A percentile compares a stretch with the other conserved stretches of the same genome.
phyloP scores from a whole-genome alignment of 2,797 vertebrate species.

The Hyperoplus immaculatus region DNA sequence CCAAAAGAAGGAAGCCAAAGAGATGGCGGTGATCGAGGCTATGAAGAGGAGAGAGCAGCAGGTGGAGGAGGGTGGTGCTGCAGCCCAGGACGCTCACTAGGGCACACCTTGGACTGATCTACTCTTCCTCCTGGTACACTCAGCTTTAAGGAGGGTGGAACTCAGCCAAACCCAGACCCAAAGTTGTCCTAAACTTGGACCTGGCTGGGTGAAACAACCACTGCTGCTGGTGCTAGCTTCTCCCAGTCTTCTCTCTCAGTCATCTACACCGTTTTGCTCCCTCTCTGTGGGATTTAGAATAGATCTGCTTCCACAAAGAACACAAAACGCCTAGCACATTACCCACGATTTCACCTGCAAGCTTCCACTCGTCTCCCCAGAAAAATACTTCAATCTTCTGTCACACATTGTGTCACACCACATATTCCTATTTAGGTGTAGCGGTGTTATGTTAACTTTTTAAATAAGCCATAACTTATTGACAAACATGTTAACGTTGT shows the following conservation, averaged over 20 bases:
- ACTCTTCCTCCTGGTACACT: slow-evolving; percentile 22
- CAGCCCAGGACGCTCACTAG: slow-evolving; percentile 50
- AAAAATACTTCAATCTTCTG: slow-evolving; percentile 22
- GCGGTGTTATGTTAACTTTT: slow-evolving; percentile 19
- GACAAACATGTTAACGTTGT: slow-evolving; percentile 19
- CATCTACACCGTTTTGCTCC: slow-evolving; percentile 12
- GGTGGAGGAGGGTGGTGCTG: slow-evolving; percentile 56
- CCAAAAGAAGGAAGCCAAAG: slow-evolving; percentile 97
- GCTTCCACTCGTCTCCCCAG: slow-evolving; percentile 28
- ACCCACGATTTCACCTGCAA: neutral
- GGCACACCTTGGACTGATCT: slow-evolving; percentile 13
- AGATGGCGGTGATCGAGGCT: slow-evolving; percentile 92
- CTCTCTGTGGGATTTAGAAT: slow-evolving; percentile 15
- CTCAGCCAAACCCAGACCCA: slow-evolving; percentile 7
- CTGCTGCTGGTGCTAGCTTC: slow-evolving; percentile 22
- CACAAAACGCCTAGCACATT: neutral
- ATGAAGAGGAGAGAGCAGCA: slow-evolving; percentile 83
- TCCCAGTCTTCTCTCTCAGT: neutral
- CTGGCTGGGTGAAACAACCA: neutral
- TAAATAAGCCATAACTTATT: slow-evolving; percentile 63
- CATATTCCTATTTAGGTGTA: slow-evolving; percentile 2
- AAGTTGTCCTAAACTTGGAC: slow-evolving; percentile 12
- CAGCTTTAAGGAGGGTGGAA: slow-evolving; percentile 46
- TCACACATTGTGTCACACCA: slow-evolving; percentile 27
- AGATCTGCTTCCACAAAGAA: slow-evolving; percentile 31